Conservation (phyloP, 2,888 invertebrate genomes). For the Bursaphelenchus okinawaensis region DNA sequence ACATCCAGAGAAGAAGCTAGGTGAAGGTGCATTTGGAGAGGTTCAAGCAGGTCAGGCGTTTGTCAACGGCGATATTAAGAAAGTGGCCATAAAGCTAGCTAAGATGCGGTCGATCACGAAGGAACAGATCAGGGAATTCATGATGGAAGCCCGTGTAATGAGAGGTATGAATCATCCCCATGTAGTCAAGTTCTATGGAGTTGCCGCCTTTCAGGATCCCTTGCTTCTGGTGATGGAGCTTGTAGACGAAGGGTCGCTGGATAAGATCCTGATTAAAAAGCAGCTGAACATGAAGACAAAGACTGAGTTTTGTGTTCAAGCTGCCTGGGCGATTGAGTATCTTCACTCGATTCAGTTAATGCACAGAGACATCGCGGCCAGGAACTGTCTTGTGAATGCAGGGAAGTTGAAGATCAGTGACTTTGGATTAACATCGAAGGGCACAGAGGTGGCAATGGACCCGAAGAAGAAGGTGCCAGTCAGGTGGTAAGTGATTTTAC, state of each 20-base stretch:
- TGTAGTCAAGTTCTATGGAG: conserved; percentile 19
- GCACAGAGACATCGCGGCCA: conserved; percentile 32
- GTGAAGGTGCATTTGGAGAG: conserved; percentile 33
- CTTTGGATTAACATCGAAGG: conserved; percentile 34
- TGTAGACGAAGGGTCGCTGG: conserved; percentile 12
- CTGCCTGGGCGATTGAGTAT: conserved; percentile 21
- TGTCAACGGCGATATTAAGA: conserved; percentile 9
- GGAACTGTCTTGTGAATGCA: conserved; percentile 22
- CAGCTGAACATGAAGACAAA: not conserved
- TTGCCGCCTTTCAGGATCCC: conserved; percentile 14
- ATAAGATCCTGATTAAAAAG: conserved; percentile 9
- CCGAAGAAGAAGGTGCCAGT: conserved; percentile 23
- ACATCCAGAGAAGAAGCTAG: conserved; percentile 21
- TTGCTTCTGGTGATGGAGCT: conserved; percentile 18
- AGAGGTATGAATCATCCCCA: conserved; percentile 22
- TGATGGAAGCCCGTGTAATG: conserved; percentile 21
- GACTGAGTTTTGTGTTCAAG: conserved; percentile 8
- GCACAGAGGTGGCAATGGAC: conserved; percentile 30
- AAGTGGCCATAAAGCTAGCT: conserved; percentile 24
- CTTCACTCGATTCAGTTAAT: conserved; percentile 25
- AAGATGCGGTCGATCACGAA: conserved; percentile 15
- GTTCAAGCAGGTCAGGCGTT: conserved; percentile 18
- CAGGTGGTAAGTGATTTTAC: conserved; percentile 16
- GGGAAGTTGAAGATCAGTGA: conserved; percentile 34
- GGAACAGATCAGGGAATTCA: conserved; percentile 22